These are phyloP conservation scores for Bradysia coprophila DNA, from an alignment of 1,140 invertebrate species.

Conservation along the genomic window DNA sequence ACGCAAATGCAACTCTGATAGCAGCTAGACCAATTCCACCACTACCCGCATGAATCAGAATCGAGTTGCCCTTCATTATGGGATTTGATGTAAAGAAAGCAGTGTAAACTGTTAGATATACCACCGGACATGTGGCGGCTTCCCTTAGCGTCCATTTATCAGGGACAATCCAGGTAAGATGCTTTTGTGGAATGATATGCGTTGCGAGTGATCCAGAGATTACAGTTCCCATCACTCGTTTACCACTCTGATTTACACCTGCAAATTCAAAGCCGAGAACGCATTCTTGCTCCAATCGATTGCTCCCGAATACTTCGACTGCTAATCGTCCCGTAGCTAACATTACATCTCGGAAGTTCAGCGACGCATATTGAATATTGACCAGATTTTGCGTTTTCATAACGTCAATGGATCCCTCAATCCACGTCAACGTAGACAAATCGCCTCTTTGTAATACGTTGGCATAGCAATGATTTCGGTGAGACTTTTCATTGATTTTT, in stretches of 20 bases:
- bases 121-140: conserved; percentile 72
- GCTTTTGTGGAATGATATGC: conserved; percentile 29
- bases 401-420: conserved; percentile 34
- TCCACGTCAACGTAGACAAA: conserved; percentile 67
- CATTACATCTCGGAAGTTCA: conserved; percentile 70
- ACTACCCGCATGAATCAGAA: conserved; percentile 76
- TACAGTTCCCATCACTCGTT: conserved; percentile 49
- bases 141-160: conserved; percentile 68
- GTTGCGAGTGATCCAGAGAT: conserved; percentile 36
- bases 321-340: conserved; percentile 51
- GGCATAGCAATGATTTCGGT: conserved; percentile 45
- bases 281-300: conserved; percentile 36
- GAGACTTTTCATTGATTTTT: conserved; percentile 15
- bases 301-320: conserved; percentile 32
- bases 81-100: conserved; percentile 46
- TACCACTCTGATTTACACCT: conserved; percentile 34
- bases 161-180: conserved; percentile 58
- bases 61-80: conserved; percentile 43
- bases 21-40: conserved; percentile 76
- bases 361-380: conserved; percentile 40
- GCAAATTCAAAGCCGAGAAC: conserved; percentile 56
- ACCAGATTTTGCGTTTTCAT: conserved; percentile 16
- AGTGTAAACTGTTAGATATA: conserved; percentile 71
- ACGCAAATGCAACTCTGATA: conserved; percentile 53
- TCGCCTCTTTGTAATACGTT: conserved; percentile 68